These are phyloP conservation scores for Dipodomys spectabilis DNA, from an alignment of 2,113 vertebrate species.

Conservation along the genomic window DNA sequence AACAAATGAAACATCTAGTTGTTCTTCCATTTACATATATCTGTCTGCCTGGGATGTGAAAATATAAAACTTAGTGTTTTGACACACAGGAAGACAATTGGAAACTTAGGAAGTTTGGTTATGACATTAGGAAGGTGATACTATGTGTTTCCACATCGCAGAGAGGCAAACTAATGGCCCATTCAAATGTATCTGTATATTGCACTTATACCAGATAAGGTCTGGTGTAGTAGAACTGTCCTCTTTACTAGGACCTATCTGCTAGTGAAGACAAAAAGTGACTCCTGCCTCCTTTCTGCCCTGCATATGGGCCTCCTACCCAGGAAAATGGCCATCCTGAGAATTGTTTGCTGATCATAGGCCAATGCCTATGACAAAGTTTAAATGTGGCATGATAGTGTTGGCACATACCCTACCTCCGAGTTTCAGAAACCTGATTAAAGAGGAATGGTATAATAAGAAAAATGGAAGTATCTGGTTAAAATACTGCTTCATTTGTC, in stretches of 20 bases:
- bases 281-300: not conserved
- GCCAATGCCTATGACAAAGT: not conserved
- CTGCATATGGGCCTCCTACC: not conserved
- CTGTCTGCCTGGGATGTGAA: conserved; percentile 13
- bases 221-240: not conserved
- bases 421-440: conserved; percentile 15
- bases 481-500: conserved; percentile 30
- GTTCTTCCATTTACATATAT: conserved; percentile 28
- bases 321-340: not conserved
- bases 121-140: conserved; percentile 18
- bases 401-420: not conserved
- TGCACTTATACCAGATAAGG: not conserved
- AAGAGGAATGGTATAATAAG: conserved; percentile 33
- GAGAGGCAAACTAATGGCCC: not conserved
- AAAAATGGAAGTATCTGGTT: conserved; percentile 23
- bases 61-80: conserved; percentile 22
- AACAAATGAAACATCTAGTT: conserved; percentile 25
- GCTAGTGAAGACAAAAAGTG: not conserved
- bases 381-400: not conserved
- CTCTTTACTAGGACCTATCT: not conserved
- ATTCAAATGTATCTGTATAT: not conserved
- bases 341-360: not conserved
- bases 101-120: conserved; percentile 46
- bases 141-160: conserved; percentile 10
- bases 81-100: not conserved